A percentile compares a stretch with the other conserved stretches of the same genome.
Evolutionary conservation across 2,888 invertebrate genomes (phyloP).

Genomic region (Cynaeus angustus): DNA sequence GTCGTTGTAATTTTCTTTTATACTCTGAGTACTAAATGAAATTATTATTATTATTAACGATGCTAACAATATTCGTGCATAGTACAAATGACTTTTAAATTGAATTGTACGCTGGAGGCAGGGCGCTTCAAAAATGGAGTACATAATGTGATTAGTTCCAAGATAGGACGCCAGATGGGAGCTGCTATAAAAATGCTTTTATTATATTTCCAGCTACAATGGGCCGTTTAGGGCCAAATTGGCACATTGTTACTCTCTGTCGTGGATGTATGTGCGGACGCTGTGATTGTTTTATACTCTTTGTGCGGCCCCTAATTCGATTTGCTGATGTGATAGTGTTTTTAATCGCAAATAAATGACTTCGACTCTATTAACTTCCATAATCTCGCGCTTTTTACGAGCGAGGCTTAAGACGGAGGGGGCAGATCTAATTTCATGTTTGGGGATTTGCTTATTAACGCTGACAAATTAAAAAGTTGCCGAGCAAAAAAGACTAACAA

Average conservation of each 20-base stretch:
- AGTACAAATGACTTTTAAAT: constrained; percentile 81
- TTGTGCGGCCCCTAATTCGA: constrained; percentile 63
- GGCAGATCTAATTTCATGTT: no score
- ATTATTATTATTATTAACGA: constrained; percentile 72
- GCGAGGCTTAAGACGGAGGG: no score
- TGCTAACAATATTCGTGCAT: constrained; percentile 71
- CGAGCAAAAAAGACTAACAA: no score
- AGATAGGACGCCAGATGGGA: constrained; percentile 72
- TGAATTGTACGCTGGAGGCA: constrained; percentile 74
- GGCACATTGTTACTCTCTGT: constrained; percentile 67
- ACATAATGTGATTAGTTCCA: constrained; percentile 78
- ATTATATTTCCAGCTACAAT: constrained; percentile 69
- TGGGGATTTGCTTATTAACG: no score
- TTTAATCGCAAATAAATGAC: constrained; percentile 65
- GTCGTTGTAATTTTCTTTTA: constrained; percentile 64
- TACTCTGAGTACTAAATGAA: constrained; percentile 69
- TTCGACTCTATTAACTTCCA: constrained; percentile 49
- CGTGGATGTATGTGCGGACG: constrained; percentile 52
- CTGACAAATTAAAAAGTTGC: no score
- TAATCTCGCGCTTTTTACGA: constrained; percentile 15
- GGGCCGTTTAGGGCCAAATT: constrained; percentile 68
- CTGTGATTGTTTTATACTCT: constrained; percentile 65
- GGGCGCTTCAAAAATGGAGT: constrained; percentile 78
- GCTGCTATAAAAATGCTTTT: constrained; percentile 70
- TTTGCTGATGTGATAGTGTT: constrained; percentile 64